phyloP scores from a whole-genome alignment of 2,797 vertebrate species.

The Lagodon rhomboides region DNA sequence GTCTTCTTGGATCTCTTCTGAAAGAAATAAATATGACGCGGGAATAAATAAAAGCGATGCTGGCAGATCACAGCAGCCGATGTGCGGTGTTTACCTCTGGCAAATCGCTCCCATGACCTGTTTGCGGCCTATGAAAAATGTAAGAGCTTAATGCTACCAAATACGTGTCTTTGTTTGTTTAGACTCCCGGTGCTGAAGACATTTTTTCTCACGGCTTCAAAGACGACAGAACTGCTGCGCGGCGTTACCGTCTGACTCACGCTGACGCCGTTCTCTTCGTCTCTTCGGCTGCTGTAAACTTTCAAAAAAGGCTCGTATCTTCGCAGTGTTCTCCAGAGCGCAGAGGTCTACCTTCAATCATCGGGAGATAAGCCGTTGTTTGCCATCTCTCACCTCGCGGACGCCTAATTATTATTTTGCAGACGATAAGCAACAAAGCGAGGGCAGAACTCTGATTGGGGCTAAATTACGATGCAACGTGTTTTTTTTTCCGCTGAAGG shows the following conservation, averaged over 20 bases:
- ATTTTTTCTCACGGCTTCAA: slow-evolving; percentile 51
- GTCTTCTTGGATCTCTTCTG: slow-evolving; percentile 43
- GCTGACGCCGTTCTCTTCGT: not conserved
- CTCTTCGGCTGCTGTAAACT: not conserved
- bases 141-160: slow-evolving; percentile 58
- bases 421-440: slow-evolving; percentile 62
- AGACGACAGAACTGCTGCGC: slow-evolving; percentile 14
- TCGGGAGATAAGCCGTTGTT: slow-evolving; percentile 36
- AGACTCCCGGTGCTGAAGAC: slow-evolving; percentile 19
- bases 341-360: slow-evolving; percentile 46
- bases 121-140: slow-evolving; percentile 65
- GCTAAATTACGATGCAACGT: slow-evolving; percentile 65
- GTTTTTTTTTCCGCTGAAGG: slow-evolving; percentile 65
- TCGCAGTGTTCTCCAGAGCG: slow-evolving; percentile 9
- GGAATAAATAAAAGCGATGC: slow-evolving; percentile 50
- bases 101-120: slow-evolving; percentile 60
- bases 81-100: slow-evolving; percentile 58
- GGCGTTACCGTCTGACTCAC: not conserved
- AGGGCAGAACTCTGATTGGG: slow-evolving; percentile 57
- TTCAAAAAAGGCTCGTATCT: not conserved
- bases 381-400: slow-evolving; percentile 52
- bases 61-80: slow-evolving; percentile 50
- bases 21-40: slow-evolving; percentile 41
- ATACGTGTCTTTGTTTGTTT: slow-evolving; percentile 54
- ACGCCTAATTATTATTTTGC: slow-evolving; percentile 61